Evolutionary conservation across 92 coral and sea anemone genomes (phyloP), one percentile per base, ranked within the genome.

Genomic region (Anthopleura xanthogrammica): DNA sequence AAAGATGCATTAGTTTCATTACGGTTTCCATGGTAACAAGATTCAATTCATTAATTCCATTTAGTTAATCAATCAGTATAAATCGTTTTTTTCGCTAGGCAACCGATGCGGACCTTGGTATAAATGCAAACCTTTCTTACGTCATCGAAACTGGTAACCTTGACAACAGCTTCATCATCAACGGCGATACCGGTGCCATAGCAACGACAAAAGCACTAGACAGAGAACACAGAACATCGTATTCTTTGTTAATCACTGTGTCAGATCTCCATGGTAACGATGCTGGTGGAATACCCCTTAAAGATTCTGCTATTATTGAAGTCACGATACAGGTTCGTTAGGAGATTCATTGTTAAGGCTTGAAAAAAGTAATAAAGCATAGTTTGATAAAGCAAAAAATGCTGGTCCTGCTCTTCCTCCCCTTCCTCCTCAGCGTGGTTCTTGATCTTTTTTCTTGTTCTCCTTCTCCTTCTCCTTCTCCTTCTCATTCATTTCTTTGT

Each of bases 221-320:
- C 77, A 83, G 93, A 77, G 98, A 95, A 82, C 36, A 72, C 41
- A 82, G 87, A 22, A 85, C 85, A 29, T 72, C 83, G 3, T 94
- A 90, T 76, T 90, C 91, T 42, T 62, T 95, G 16, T 58, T 94
- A 77, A 85, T 95, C 29, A 92, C 87, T 57, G 98, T 94, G 55
- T 78, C 92, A 1, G 98, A 95, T 89, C 93, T 88, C 82, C 90
- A 76, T 86, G 98, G 98, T 42, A 95, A 92, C 91, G 79, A 84
- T 11, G 89, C 89, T 73, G 82, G 84, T 71, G 98, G 98, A 16
- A 78, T 87, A 43, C 93, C 94, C 77, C 93, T 92, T 64, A 87
- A 92, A 60, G 98, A 95, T 60, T 80, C 87, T 14, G 91, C 98
- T 12, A 90, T 94, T 68, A 96, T 95, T 12, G 89, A 91, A 79